Evolutionary conservation across 2,113 vertebrate genomes (phyloP).

Genomic region (Chaetodon auriga): DNA sequence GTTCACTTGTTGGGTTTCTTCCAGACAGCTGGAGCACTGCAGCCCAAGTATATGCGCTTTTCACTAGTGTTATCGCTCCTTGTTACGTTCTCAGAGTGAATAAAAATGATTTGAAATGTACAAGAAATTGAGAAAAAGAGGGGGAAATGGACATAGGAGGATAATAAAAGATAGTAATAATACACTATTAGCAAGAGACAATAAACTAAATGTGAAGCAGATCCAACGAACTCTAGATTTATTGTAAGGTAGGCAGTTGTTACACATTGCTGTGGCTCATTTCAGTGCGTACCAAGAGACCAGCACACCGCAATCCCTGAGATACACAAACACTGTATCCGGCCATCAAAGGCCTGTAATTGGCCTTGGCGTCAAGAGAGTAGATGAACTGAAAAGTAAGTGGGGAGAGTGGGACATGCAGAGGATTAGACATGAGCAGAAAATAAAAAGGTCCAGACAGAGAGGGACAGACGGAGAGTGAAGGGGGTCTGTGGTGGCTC

Average conservation of each 20-base stretch:
- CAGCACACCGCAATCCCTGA: background rate
- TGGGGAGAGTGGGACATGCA: constrained; percentile 20
- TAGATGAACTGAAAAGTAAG: constrained; percentile 32
- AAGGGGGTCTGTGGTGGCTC: constrained; percentile 65
- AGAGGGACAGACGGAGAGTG: constrained; percentile 27
- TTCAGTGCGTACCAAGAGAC: constrained; percentile 22
- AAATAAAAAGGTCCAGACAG: constrained; percentile 45
- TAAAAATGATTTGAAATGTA: background rate
- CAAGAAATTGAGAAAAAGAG: background rate
- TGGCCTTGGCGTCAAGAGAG: constrained; percentile 63
- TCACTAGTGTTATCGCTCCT: background rate
- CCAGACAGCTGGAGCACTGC: background rate
- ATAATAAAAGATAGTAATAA: constrained; percentile 6
- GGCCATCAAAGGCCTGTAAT: constrained; percentile 62
- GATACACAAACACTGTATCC: constrained; percentile 47
- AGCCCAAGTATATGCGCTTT: background rate
- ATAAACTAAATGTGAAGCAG: constrained; percentile 18
- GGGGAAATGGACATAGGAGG: background rate
- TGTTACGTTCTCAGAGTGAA: background rate
- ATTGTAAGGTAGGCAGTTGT: constrained; percentile 16
- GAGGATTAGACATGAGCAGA: constrained; percentile 25
- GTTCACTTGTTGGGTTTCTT: background rate
- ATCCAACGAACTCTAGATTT: constrained; percentile 6
- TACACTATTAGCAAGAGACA: constrained; percentile 12
- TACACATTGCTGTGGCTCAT: constrained; percentile 24